These are phyloP conservation scores for Pimpla rufipes DNA, from an alignment of 2,888 invertebrate genomes.

Conservation along the genomic window DNA sequence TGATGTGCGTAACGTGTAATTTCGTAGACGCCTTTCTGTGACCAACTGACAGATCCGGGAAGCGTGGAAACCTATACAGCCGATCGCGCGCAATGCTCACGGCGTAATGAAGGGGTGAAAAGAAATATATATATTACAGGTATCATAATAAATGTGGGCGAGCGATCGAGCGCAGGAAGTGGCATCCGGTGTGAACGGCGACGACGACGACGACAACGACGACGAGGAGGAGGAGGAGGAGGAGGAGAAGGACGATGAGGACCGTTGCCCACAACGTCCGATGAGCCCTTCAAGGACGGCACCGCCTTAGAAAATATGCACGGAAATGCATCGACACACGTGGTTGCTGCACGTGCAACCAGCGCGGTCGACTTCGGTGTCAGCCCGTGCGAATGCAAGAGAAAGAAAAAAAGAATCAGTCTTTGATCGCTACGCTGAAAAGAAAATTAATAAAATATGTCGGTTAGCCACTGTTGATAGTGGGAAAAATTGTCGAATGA, in stretches of 20 bases:
- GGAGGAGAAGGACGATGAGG: background rate
- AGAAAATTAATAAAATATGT: slow-evolving; percentile 1
- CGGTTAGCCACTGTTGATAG: background rate
- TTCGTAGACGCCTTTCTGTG: slow-evolving; percentile 50
- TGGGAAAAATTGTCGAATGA: background rate
- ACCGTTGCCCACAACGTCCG: slow-evolving; percentile 30
- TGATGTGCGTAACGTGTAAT: slow-evolving; percentile 53
- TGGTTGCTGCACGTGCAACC: slow-evolving; percentile 64
- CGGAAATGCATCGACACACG: slow-evolving; percentile 57
- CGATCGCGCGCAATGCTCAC: slow-evolving; percentile 65
- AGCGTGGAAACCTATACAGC: slow-evolving; percentile 33
- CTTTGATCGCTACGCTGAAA: background rate
- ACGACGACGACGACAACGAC: slow-evolving; percentile 51
- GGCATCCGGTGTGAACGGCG: slow-evolving; percentile 68
- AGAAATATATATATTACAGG: slow-evolving; percentile 58
- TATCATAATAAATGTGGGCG: slow-evolving; percentile 58
- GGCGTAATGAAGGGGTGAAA: slow-evolving; percentile 69
- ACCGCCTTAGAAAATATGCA: slow-evolving; percentile 52
- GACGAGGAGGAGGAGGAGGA: background rate
- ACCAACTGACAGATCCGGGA: slow-evolving; percentile 51
- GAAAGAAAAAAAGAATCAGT: background rate
- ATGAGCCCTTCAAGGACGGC: slow-evolving; percentile 64
- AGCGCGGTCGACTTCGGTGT: background rate
- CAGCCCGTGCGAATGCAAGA: slow-evolving; percentile 18
- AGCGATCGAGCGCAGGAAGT: slow-evolving; percentile 69